phyloP scores from a whole-genome alignment of 2,113 vertebrate species.

The Porphyrio hochstetteri region DNA sequence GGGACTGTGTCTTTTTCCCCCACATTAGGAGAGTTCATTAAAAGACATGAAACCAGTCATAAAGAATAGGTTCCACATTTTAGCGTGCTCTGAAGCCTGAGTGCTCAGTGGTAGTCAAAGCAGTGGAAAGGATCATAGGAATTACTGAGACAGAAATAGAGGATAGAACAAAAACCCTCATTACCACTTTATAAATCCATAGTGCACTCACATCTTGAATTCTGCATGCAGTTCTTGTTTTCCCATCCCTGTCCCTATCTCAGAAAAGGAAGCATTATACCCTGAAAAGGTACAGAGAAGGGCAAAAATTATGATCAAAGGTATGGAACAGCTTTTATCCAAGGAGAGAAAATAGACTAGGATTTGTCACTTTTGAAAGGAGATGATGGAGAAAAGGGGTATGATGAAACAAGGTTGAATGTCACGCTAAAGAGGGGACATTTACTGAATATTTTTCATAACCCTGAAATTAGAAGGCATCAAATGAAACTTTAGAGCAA shows the following conservation, averaged over 20 bases:
- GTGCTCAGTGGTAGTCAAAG: background rate
- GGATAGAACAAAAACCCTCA: slow-evolving; percentile 13
- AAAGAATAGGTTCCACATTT: background rate
- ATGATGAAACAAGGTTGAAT: background rate
- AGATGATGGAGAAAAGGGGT: background rate
- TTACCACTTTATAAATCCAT: slow-evolving; percentile 19
- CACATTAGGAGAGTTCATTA: slow-evolving; percentile 1
- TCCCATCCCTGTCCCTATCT: background rate
- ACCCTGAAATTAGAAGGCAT: background rate
- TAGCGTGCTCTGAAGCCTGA: background rate
- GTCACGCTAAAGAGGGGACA: background rate
- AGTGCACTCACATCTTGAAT: background rate
- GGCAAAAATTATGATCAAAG: slow-evolving; percentile 43
- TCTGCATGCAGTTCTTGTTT: background rate
- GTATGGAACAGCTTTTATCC: slow-evolving; percentile 26
- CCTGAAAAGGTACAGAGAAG: background rate
- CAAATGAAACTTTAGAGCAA: background rate
- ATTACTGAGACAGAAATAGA: slow-evolving; percentile 38
- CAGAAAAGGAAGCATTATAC: background rate
- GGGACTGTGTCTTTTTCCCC: background rate
- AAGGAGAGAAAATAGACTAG: background rate
- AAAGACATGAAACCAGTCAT: background rate
- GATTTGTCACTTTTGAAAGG: slow-evolving; percentile 31
- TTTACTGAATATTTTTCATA: background rate
- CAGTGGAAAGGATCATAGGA: slow-evolving; percentile 27